Percentiles rank a stretch among this genome's conserved stretches.
Evolutionary conservation across 1,140 invertebrate species (phyloP).

Genomic region (Melitaea cinxia): DNA sequence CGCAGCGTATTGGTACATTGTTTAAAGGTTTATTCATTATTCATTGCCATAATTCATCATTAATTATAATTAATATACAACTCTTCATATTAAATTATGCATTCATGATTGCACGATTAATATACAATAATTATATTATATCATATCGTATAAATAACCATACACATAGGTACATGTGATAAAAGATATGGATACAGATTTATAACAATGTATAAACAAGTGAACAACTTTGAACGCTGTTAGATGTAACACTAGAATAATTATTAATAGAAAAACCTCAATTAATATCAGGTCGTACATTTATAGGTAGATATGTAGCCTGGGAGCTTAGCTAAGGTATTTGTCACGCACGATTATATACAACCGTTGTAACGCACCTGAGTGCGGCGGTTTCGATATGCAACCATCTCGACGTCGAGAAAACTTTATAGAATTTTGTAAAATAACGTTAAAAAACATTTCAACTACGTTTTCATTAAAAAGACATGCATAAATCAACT

Average conservation of each 20-base stretch:
- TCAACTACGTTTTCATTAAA: too few species aligned
- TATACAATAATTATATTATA: conserved; percentile 63
- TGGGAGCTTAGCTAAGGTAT: conserved; percentile 58
- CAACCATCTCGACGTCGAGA: neutral
- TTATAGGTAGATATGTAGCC: conserved; percentile 73
- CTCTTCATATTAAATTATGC: conserved; percentile 72
- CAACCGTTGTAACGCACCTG: conserved; percentile 55
- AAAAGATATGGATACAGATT: conserved; percentile 76
- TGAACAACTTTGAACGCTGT: conserved; percentile 76
- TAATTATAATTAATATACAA: conserved; percentile 72
- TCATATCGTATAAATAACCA: conserved; percentile 72
- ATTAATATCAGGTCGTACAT: conserved; percentile 62
- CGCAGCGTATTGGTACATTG: conserved; percentile 79
- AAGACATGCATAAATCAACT: neutral
- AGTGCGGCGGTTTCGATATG: conserved; percentile 29
- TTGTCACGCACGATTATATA: conserved; percentile 60
- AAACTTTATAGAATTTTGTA: too few species aligned
- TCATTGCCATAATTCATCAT: conserved; percentile 38
- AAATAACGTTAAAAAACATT: too few species aligned
- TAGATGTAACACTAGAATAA: conserved; percentile 69
- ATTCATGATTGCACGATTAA: conserved; percentile 65
- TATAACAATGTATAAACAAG: conserved; percentile 78
- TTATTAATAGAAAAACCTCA: conserved; percentile 72
- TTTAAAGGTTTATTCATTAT: conserved; percentile 64
- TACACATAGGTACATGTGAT: conserved; percentile 52